phyloP scores from a whole-genome alignment of 2,797 vertebrate genomes.

The Clangula hyemalis region DNA sequence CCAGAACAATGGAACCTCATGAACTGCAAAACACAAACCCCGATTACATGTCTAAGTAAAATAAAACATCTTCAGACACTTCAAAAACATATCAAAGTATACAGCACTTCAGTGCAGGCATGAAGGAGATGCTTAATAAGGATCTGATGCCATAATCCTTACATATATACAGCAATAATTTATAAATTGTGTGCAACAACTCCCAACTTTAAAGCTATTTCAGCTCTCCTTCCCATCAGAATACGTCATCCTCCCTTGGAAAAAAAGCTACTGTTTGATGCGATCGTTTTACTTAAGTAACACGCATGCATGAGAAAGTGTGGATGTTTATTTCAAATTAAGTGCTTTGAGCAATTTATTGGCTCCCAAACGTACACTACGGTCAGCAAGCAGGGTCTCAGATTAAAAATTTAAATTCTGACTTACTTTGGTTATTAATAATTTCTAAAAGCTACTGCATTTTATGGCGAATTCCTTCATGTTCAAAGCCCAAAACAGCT shows the following conservation, averaged over 20 bases:
- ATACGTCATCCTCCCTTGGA: not conserved
- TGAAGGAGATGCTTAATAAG: not conserved
- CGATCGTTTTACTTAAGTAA: not conserved
- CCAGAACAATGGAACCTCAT: not conserved
- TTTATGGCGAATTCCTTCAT: not conserved
- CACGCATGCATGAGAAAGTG: not conserved
- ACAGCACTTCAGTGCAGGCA: not conserved
- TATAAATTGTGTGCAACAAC: not conserved
- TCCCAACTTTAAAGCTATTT: not conserved
- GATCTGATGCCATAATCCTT: not conserved
- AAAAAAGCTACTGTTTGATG: not conserved
- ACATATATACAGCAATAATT: not conserved
- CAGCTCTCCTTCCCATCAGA: not conserved
- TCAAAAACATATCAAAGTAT: not conserved
- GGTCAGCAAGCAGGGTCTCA: not conserved
- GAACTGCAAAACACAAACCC: not conserved
- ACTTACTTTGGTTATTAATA: not conserved
- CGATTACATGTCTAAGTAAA: not conserved
- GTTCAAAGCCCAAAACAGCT: not conserved
- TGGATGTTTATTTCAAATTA: not conserved
- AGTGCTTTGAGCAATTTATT: not conserved
- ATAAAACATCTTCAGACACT: not conserved
- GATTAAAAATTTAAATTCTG: constrained; percentile 1
- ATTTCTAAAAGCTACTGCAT: not conserved
- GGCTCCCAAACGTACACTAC: not conserved